phyloP scores from a whole-genome alignment of 1,140 invertebrate genomes.

The Plectus sambesii region DNA sequence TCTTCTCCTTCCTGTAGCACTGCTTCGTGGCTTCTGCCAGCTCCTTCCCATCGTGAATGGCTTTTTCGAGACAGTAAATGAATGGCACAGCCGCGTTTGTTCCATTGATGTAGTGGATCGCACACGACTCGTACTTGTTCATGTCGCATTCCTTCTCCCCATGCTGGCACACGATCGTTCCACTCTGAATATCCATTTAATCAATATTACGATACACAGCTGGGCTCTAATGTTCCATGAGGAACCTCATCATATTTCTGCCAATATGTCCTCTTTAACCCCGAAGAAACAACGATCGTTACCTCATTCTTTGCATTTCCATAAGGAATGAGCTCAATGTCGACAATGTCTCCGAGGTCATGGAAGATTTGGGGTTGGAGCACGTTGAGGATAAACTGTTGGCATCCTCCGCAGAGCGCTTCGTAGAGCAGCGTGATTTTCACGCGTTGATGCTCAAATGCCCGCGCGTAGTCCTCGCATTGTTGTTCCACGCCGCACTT shows the following conservation, averaged over 20 bases:
- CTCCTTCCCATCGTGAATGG: background rate
- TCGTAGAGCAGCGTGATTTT: conserved; percentile 17
- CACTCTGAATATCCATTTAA: conserved; percentile 12
- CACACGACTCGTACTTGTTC: conserved; percentile 19
- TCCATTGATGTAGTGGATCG: conserved; percentile 16
- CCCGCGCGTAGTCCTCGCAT: conserved; percentile 4
- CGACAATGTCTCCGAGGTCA: conserved; percentile 12
- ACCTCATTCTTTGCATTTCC: conserved; percentile 18
- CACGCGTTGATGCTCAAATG: conserved; percentile 13
- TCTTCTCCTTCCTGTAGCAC: conserved; percentile 18
- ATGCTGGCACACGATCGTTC: conserved; percentile 17
- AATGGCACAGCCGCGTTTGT: conserved; percentile 19
- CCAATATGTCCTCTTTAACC: no score
- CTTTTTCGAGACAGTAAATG: conserved; percentile 17
- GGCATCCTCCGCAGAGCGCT: conserved; percentile 14
- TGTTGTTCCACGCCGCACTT: conserved; percentile 3
- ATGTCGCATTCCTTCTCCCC: conserved; percentile 15
- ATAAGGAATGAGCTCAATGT: conserved; percentile 21
- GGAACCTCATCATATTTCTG: conserved; percentile 6
- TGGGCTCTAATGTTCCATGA: background rate
- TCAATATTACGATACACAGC: no score
- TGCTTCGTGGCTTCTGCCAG: conserved; percentile 11
- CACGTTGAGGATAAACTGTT: no score
- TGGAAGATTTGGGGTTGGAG: no score
- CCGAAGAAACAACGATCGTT: conserved; percentile 4